phyloP scores from a whole-genome alignment of 1,140 invertebrate species.

The Eciton burchellii region DNA sequence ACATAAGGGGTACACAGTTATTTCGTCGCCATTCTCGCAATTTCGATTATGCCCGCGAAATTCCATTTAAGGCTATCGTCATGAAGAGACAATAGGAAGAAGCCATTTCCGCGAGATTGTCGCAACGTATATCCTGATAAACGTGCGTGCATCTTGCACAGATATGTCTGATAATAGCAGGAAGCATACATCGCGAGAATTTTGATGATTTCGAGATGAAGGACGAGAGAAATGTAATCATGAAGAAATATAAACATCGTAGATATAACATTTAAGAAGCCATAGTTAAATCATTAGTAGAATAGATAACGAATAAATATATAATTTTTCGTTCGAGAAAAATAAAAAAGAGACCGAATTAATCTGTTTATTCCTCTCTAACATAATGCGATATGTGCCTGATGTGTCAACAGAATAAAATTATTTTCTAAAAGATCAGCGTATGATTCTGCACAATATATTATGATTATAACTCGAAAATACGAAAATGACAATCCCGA shows the following conservation, averaged over 20 bases:
- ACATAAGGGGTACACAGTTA: constrained; percentile 39
- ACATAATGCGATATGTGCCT: not conserved
- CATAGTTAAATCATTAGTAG: too few species aligned
- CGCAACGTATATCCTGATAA: not conserved
- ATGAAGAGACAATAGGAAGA: not conserved
- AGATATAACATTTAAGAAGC: too few species aligned
- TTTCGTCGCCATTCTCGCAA: constrained; percentile 29
- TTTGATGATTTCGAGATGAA: too few species aligned
- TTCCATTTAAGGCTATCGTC: constrained; percentile 26
- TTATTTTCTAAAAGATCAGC: not conserved
- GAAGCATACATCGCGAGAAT: not conserved
- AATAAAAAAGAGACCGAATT: not conserved
- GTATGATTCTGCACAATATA: not conserved
- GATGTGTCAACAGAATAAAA: constrained; percentile 1
- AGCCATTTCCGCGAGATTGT: constrained; percentile 14
- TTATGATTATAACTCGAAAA: not conserved
- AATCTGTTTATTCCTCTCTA: too few species aligned
- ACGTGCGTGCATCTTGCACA: not conserved
- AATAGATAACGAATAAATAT: too few species aligned
- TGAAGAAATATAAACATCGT: too few species aligned
- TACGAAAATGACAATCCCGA: constrained; percentile 10
- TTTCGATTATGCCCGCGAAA: constrained; percentile 48
- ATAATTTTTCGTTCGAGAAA: constrained; percentile 21
- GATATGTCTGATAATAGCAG: not conserved
- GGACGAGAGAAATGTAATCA: too few species aligned